Base-by-base conservation (phyloP, 2,113 vertebrate genomes). In the Rhea pennata region DNA sequence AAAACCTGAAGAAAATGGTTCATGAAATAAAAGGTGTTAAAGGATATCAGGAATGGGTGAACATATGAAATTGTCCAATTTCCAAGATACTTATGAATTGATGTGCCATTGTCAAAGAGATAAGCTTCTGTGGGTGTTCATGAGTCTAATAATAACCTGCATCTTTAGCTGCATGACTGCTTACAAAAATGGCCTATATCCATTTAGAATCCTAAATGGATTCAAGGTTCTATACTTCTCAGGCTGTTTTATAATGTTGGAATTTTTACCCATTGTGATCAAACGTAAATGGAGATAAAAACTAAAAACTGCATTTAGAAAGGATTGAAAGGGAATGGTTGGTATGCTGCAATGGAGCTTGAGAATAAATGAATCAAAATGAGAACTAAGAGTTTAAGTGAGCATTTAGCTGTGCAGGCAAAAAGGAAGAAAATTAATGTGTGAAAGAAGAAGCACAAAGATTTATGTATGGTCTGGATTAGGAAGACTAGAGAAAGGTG, bases 341-440 rank as follows among this genome's bases (percentile, higher is more conserved):
- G 58, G 82, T 94, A 87, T 0, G 6, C 71, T 85, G 94, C 92
- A 96, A 96, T 93, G 87, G 74, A 94, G 87, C 86, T 92, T 95
- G 91, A 76, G 84, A 96, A 96, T 93, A 96, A 92, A 92, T 95
- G 91, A 95, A 96, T 96, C 66, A 62, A 95, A 97, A 96, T 93
- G 95, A 96, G 92, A 95, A 91, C 33, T 15, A 73, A 36, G n/a
- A 64, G 54, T 81, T 85, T 94, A 95, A 96, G 84, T 76, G 92
- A 93, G 66, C 93, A 79, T 95, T 96, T 95, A 95, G 74, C 78
- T 8, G 14, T 87, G 91, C 48, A 85, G 78, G 50, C 44, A 76
- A 69, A 93, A 94, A 85, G 53, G 84, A 94, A 67, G 29, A 82
- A 95, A 96, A 93, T 93, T 88, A 93, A 94, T 92, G 66, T 62